phyloP scores from a whole-genome alignment of 2,797 vertebrate species.

The Nannoperca australis region DNA sequence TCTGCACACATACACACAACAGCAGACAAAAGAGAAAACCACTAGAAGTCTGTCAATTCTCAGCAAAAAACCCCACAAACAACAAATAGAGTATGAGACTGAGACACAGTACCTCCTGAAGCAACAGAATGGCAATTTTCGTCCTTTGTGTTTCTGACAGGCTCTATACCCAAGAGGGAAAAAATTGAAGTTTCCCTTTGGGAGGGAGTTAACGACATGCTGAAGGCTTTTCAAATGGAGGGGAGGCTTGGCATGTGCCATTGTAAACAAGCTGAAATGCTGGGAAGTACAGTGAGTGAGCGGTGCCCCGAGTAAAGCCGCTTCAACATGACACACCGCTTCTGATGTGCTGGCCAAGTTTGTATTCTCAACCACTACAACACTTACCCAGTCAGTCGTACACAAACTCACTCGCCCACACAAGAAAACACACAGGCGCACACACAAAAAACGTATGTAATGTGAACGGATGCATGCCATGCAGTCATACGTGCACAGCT shows the following conservation, averaged over 20 bases:
- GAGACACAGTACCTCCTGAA: constrained; percentile 68
- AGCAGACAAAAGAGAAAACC: constrained; percentile 40
- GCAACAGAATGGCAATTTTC: constrained; percentile 70
- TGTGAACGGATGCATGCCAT: constrained; percentile 11
- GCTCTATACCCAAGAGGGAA: constrained; percentile 55
- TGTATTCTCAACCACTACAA: constrained; percentile 53
- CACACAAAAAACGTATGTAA: constrained; percentile 13
- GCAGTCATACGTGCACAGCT: constrained; percentile 6
- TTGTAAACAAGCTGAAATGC: constrained; percentile 78
- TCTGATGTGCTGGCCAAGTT: constrained; percentile 65
- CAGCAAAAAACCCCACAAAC: constrained; percentile 31
- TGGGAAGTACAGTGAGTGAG: constrained; percentile 69
- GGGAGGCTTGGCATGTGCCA: constrained; percentile 74
- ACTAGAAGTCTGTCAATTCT: constrained; percentile 64
- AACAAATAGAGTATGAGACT: constrained; percentile 59
- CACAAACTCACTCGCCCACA: constrained; percentile 29
- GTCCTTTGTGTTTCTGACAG: constrained; percentile 75
- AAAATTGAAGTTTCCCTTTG: constrained; percentile 66
- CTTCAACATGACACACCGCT: constrained; percentile 60
- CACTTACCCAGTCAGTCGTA: constrained; percentile 40
- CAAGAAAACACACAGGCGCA: constrained; percentile 21
- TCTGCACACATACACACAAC: constrained; percentile 23
- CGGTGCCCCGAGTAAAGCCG: constrained; percentile 58
- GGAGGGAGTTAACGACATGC: constrained; percentile 76
- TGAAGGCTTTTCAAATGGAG: constrained; percentile 75